Percentiles rank a stretch among this genome's conserved stretches.
phyloP scores from a whole-genome alignment of 2,888 invertebrate genomes.

The Abscondita cerata region DNA sequence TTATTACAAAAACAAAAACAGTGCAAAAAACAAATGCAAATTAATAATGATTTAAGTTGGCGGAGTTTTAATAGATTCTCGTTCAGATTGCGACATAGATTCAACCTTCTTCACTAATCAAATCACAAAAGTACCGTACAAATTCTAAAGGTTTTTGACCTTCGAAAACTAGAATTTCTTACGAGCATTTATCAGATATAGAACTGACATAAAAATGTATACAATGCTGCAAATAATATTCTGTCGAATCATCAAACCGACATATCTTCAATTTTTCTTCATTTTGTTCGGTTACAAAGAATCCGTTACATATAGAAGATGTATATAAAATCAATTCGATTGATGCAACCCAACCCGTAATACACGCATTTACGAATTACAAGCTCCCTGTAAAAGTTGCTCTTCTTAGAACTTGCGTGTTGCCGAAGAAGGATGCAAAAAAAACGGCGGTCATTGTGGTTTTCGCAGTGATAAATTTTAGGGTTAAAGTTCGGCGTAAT shows the following conservation, averaged over 20 bases:
- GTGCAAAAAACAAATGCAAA: too few species aligned
- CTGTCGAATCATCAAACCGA: not conserved
- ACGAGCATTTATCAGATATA: not conserved
- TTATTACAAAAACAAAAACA: too few species aligned
- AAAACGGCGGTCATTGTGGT: conserved; percentile 20
- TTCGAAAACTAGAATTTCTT: conserved; percentile 23
- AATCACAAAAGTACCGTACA: conserved; percentile 31
- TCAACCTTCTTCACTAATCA: conserved; percentile 18
- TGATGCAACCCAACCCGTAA: not conserved
- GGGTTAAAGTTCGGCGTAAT: conserved; percentile 12
- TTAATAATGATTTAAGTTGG: not conserved
- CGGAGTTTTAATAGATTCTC: not conserved
- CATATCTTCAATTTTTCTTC: not conserved
- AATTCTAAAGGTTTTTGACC: conserved; percentile 28
- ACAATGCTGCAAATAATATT: conserved; percentile 10
- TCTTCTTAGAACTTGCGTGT: conserved; percentile 12
- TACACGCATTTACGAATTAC: too few species aligned
- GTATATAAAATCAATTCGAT: conserved; percentile 13
- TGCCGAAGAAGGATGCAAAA: conserved; percentile 1
- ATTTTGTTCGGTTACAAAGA: not conserved
- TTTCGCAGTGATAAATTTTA: conserved; percentile 15
- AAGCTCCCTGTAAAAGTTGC: too few species aligned
- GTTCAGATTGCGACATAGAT: not conserved
- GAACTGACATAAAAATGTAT: conserved; percentile 20
- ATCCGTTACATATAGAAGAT: conserved; percentile 6